A percentile compares a stretch with the other conserved stretches of the same genome.
Evolutionary conservation across 2,888 invertebrate genomes (phyloP).

Genomic region (Clostera curtula): DNA sequence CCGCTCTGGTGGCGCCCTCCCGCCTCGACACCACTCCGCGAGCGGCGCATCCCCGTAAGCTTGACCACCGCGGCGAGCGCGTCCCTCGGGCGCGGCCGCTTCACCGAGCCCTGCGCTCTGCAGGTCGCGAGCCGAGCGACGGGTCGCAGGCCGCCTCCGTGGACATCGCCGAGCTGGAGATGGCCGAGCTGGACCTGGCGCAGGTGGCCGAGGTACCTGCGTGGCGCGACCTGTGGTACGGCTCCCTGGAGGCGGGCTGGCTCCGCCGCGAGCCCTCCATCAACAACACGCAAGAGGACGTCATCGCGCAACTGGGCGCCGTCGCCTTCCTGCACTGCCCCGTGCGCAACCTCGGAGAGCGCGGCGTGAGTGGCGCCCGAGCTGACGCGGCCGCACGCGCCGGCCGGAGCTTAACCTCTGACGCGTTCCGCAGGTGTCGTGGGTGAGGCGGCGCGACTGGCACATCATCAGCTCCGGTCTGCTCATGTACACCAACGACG

Average conservation of each 20-base stretch:
- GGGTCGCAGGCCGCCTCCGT: conserved; percentile 9
- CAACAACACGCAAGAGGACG: conserved; percentile 84
- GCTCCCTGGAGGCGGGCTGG: conserved; percentile 57
- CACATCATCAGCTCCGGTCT: conserved; percentile 94
- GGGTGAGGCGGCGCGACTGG: conserved; percentile 94
- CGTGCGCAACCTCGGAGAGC: conserved; percentile 83
- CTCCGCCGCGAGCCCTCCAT: conserved; percentile 67
- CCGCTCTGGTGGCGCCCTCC: conserved; percentile 23
- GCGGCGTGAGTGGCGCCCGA: conserved; percentile 69
- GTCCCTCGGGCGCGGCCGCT: conserved; percentile 12
- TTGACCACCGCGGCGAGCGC: conserved; percentile 15
- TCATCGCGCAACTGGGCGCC: conserved; percentile 84
- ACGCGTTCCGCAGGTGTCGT: conserved; percentile 81
- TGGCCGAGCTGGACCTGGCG: conserved; percentile 28
- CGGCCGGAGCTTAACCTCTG: not conserved
- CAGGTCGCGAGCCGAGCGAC: conserved; percentile 5
- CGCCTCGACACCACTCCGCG: conserved; percentile 16
- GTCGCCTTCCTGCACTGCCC: conserved; percentile 88
- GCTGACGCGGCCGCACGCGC: not conserved
- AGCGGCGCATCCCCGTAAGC: conserved; percentile 6
- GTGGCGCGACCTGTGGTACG: conserved; percentile 79
- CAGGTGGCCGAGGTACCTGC: conserved; percentile 58
- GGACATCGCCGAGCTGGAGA: conserved; percentile 15
- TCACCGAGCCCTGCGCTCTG: too few species aligned
- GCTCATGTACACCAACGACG: conserved; percentile 94